phyloP scores from a whole-genome alignment of 2,888 invertebrate species.

The Lasius fuliginosus region DNA sequence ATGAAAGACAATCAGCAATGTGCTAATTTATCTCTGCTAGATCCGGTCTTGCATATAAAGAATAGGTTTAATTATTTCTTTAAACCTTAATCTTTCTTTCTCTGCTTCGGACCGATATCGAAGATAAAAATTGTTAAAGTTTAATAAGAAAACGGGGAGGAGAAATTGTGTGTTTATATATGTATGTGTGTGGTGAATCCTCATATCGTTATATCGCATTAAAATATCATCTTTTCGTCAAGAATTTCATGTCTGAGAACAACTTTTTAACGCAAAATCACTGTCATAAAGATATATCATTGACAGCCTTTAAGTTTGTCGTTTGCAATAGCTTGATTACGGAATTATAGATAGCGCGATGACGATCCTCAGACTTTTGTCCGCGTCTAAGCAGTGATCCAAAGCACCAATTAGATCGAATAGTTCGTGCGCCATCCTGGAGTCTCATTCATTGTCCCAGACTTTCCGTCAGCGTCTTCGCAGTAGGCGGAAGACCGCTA shows the following conservation, averaged over 20 bases:
- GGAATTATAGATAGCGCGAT: neutral
- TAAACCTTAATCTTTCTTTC: neutral
- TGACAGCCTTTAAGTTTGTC: neutral
- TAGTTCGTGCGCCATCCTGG: slow-evolving; percentile 20
- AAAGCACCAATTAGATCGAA: slow-evolving; percentile 55
- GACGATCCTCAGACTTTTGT: slow-evolving; percentile 19
- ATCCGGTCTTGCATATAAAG: neutral
- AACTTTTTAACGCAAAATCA: slow-evolving; percentile 1
- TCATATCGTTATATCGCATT: neutral
- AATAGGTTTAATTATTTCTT: slow-evolving; percentile 30
- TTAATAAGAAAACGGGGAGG: neutral
- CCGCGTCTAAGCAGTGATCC: slow-evolving; percentile 37
- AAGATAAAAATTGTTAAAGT: neutral
- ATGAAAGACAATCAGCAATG: neutral
- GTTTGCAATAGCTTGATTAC: slow-evolving; percentile 22
- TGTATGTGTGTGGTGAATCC: neutral
- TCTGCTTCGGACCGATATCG: neutral
- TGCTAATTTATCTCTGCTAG: neutral
- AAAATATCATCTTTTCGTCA: neutral
- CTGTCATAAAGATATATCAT: neutral
- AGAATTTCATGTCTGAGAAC: neutral
- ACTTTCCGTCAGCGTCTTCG: slow-evolving; percentile 56
- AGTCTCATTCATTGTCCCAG: slow-evolving; percentile 45
- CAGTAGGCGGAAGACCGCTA: slow-evolving; percentile 45
- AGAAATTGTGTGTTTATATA: neutral